Percentiles rank a stretch among this genome's conserved stretches.
Conservation (phyloP, 1,140 invertebrate genomes). For the Scylla paramamosain region DNA sequence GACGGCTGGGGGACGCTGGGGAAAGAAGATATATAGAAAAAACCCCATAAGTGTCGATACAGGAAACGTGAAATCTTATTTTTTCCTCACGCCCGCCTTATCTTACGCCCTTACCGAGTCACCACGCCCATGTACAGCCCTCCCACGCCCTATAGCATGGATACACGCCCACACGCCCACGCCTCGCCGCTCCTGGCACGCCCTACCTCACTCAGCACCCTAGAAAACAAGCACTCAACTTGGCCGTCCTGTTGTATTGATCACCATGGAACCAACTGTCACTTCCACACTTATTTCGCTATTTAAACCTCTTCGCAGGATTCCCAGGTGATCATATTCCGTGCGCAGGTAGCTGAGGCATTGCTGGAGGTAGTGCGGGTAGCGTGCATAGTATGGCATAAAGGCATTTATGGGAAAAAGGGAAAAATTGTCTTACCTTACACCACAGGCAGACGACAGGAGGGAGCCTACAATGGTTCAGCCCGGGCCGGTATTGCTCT, state of each 20-base stretch:
- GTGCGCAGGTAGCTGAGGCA: background rate
- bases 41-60: too few relatives aligned
- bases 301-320: background rate
- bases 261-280: background rate
- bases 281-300: background rate
- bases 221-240: background rate
- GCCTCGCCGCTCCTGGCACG: background rate
- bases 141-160: background rate
- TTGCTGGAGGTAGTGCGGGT: background rate
- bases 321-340: background rate
- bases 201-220: background rate
- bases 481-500: background rate
- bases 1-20: too few relatives aligned
- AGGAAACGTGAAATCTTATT: too few relatives aligned
- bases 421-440: background rate
- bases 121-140: background rate
- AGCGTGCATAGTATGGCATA: too few relatives aligned
- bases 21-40: too few relatives aligned
- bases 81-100: too few relatives aligned
- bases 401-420: background rate
- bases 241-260: background rate
- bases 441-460: background rate
- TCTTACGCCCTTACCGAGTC: background rate
- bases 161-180: background rate
- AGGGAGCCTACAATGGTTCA: background rate